Evolutionary conservation across 2,888 invertebrate genomes (phyloP), one percentile per base, ranked within the genome.

Genomic region (Clivina fossor): DNA sequence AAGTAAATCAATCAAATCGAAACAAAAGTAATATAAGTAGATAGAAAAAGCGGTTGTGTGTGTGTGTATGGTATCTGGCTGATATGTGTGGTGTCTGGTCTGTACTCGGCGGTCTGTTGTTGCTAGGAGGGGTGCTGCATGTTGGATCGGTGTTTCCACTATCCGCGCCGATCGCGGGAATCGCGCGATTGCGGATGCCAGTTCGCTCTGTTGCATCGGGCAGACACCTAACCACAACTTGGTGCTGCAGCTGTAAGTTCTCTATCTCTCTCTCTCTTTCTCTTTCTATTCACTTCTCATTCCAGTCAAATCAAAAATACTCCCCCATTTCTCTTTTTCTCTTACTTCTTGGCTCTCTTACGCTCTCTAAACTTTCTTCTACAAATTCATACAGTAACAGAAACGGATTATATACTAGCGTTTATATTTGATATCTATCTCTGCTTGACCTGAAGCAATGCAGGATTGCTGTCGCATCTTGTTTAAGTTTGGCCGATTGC

Each of bases 121-220:
- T 67, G 65, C 64, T 67, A 74, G 78, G 86, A 88, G 78, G 88
- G 89, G 73, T 90, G 90, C 85, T 90, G 90, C 75, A 80, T 89
- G 66, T 86, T 90, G 83, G 88, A 90, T 78, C 86, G 86, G 78
- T 91, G 90, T 84, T 90, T 90, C 84, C 87, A 86, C 79, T 88
- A 87, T 76, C 86, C 88, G 65, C 81, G 88, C 68, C 82, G 87
- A 73, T 80, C 83, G 74, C 78, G 81, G 65, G 82, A 83, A 64
- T 82, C 85, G 65, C 85, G 90, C 73, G 91, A 91, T 76, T 91
- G 91, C 75, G 90, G 90, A 77, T 91, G 91, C 80, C 90, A 91
- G 77, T 91, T 91, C 78, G 90, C 90, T 69, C 81, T 91, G 71
- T 84, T 91, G 71, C 91, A 91, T 79, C 86, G 90, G 72, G 91